Evolutionary conservation across 2,113 vertebrate genomes (phyloP), one percentile per base, ranked within the genome.

Genomic region (Ciconia maguari): DNA sequence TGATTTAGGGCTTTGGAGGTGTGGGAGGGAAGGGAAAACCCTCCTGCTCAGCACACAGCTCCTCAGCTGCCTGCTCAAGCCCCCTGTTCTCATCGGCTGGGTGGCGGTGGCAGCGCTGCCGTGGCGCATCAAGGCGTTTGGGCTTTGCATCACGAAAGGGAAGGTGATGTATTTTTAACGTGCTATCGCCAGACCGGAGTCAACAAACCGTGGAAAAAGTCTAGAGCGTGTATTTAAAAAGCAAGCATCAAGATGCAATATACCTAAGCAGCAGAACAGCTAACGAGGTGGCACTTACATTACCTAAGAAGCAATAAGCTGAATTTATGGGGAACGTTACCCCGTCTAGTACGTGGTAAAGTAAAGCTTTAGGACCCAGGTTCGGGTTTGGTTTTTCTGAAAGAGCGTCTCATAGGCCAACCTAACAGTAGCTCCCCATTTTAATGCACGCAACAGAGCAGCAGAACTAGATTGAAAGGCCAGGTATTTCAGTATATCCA

Each of bases 161-260:
- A 61, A 34, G 42, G 3, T 2, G 49, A 29, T 16, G 49, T 5
- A 0, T 18, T 76, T 58, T 32, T 9, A 69, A 46, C 0, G 0
- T 0, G 27, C 11, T 22, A 6, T 42, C 0, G 0, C 57, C 80
- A 10, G 21, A 49, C 2, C 3, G 0, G 13, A 44, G 46, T 5
- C 15, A 60, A 25, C 6, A 41, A 58, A n/a, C 13, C 11, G 0
- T 4, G 26, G 52, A 54, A 16, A 55, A 71, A 60, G 41, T 27
- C 48, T 16, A 18, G 11, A 9, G 20, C 0, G 3, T 15, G 29
- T 16, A 12, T 30, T 74, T 21, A 9, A 69, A 88, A 83, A 64
- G n/a, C 3, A 24, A 60, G 5, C 2, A 7, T 13, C 12, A 2
- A 49, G 49, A 42, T 22, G 19, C 29, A 26, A 52, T 0, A 22